These are phyloP conservation scores for Drosophila sechellia DNA, from an alignment of 1,140 invertebrate species.

Conservation along the genomic window DNA sequence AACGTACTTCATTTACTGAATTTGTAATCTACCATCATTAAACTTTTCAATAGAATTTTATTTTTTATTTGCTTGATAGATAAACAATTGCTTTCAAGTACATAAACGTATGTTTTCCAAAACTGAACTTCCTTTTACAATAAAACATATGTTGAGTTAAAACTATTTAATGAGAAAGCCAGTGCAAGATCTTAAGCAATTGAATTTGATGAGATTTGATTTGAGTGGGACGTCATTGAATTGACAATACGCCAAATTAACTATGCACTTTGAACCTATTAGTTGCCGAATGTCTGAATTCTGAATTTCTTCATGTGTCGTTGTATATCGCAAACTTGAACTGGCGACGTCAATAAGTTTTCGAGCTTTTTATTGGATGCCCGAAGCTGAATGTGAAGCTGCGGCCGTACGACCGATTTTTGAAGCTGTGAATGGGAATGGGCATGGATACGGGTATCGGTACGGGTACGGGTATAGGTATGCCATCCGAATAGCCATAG, in stretches of 20 bases:
- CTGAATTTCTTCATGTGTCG: not conserved
- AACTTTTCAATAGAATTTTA: not conserved
- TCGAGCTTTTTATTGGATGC: conserved; percentile 54
- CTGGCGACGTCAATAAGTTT: conserved; percentile 55
- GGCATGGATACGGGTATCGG: conserved; percentile 10
- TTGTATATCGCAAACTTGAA: conserved; percentile 15
- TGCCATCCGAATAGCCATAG: not conserved
- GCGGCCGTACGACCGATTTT: not conserved
- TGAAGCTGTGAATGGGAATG: conserved; percentile 36
- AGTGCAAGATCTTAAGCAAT: conserved; percentile 10
- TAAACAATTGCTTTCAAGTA: too few species aligned
- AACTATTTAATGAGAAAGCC: not conserved
- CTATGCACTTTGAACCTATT: conserved; percentile 68
- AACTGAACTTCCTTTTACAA: too few species aligned
- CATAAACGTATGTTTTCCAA: too few species aligned
- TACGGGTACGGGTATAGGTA: conserved; percentile 15
- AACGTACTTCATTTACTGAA: not conserved
- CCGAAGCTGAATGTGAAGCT: conserved; percentile 12
- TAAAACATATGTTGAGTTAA: too few species aligned
- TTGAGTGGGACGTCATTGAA: conserved; percentile 56
- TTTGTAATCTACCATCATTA: not conserved
- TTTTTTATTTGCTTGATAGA: not conserved
- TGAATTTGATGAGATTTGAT: conserved; percentile 45
- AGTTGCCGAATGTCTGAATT: not conserved
- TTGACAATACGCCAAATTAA: conserved; percentile 59